Evolutionary conservation across 2,888 invertebrate genomes (phyloP).

Genomic region (Oscheius sp.): DNA sequence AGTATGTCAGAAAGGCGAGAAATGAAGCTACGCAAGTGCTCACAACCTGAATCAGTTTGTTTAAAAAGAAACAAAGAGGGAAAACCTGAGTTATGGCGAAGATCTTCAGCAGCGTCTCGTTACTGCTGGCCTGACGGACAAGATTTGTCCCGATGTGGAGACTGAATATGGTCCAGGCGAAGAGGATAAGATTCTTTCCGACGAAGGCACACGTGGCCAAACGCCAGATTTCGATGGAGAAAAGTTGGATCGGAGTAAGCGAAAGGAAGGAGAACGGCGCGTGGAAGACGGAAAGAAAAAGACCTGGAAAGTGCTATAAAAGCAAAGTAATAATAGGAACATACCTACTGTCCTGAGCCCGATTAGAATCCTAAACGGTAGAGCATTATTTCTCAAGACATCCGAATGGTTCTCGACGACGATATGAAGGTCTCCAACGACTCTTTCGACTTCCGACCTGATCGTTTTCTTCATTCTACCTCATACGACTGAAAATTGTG

Average conservation of each 20-base stretch:
- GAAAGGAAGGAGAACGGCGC: slow-evolving; percentile 46
- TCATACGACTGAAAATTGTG: no score
- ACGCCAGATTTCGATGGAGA: slow-evolving; percentile 64
- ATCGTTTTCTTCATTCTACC: slow-evolving; percentile 41
- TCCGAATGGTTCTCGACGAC: slow-evolving; percentile 57
- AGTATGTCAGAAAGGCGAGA: slow-evolving; percentile 43
- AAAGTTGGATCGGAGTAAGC: slow-evolving; percentile 51
- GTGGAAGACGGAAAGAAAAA: slow-evolving; percentile 35
- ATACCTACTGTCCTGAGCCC: slow-evolving; percentile 46
- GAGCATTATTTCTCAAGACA: slow-evolving; percentile 52
- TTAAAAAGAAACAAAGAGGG: neutral
- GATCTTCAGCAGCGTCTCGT: slow-evolving; percentile 51
- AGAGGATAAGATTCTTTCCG: slow-evolving; percentile 65
- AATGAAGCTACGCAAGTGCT: slow-evolving; percentile 44
- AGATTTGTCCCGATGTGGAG: slow-evolving; percentile 52
- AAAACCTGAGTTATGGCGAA: slow-evolving; percentile 58
- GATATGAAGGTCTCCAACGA: slow-evolving; percentile 53
- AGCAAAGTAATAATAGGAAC: slow-evolving; percentile 17
- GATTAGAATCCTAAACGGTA: slow-evolving; percentile 50
- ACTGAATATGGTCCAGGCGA: slow-evolving; percentile 56
- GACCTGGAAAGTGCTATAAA: neutral
- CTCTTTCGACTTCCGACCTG: slow-evolving; percentile 25
- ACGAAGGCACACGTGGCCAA: slow-evolving; percentile 62
- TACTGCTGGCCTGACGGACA: slow-evolving; percentile 51
- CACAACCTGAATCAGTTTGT: slow-evolving; percentile 30